Percentiles rank a stretch among this genome's conserved stretches.
Conservation (phyloP, 2,113 vertebrate genomes). For the Rhineura floridana region DNA sequence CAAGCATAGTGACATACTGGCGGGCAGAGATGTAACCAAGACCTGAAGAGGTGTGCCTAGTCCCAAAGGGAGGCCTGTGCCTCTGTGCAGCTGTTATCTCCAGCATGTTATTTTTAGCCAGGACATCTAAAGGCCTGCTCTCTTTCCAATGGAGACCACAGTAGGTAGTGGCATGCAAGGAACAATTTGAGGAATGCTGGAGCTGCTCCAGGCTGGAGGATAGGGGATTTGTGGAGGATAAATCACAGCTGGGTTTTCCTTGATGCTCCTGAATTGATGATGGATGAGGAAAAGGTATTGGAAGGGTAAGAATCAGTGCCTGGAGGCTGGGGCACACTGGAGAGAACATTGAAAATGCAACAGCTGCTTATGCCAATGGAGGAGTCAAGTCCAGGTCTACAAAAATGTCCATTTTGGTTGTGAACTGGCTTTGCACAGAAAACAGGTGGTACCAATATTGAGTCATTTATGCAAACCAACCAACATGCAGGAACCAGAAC, state of each 20-base stretch:
- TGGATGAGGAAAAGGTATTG: neutral
- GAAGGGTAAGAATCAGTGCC: neutral
- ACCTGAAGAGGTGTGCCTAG: neutral
- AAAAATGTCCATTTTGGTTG: neutral
- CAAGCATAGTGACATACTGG: no score
- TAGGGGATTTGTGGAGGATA: neutral
- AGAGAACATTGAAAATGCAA: neutral
- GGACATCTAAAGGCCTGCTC: neutral
- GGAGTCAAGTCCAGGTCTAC: neutral
- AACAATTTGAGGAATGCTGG: neutral
- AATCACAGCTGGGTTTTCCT: slow-evolving; percentile 12
- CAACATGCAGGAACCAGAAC: no score
- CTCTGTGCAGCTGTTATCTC: neutral
- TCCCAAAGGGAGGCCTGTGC: neutral
- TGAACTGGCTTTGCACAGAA: neutral
- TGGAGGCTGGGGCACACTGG: neutral
- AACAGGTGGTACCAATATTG: no score
- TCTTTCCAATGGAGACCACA: neutral
- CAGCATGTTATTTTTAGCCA: slow-evolving; percentile 23
- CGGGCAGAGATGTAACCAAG: neutral
- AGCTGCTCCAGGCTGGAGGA: neutral
- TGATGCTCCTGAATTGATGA: neutral
- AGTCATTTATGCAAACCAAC: no score
- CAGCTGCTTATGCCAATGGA: neutral
- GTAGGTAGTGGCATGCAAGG: slow-evolving; percentile 4